A percentile compares a stretch with the other conserved stretches of the same genome.
Evolutionary conservation across 2,113 vertebrate genomes (phyloP).

Genomic region (Silurus meridionalis): DNA sequence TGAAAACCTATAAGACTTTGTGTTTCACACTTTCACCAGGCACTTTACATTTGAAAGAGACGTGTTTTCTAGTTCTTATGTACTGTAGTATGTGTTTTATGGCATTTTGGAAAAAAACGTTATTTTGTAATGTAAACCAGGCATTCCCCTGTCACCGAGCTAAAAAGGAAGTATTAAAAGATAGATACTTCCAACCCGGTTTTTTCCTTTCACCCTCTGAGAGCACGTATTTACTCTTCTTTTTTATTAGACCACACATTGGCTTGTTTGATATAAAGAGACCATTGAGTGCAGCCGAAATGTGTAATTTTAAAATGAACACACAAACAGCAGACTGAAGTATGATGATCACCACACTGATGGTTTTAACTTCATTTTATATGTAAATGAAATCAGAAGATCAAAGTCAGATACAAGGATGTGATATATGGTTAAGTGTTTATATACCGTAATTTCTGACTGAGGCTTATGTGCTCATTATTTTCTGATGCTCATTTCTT

Average conservation of each 20-base stretch:
- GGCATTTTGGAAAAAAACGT: not conserved
- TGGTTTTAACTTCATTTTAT: not conserved
- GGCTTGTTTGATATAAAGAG: not conserved
- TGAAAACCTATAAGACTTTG: too few species aligned
- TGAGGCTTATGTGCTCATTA: too few species aligned
- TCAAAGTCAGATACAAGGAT: conserved; percentile 21
- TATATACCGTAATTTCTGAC: too few species aligned
- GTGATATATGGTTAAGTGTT: not conserved
- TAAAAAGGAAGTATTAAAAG: not conserved
- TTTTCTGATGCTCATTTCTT: too few species aligned
- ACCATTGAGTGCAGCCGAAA: not conserved
- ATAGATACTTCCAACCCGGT: not conserved
- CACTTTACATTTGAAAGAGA: not conserved
- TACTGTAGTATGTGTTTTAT: not conserved
- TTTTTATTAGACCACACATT: not conserved
- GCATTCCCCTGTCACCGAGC: not conserved
- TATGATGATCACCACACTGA: not conserved
- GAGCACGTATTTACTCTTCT: not conserved
- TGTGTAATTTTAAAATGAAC: not conserved
- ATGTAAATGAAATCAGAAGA: conserved; percentile 23
- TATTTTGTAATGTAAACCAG: not conserved
- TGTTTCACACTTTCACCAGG: too few species aligned
- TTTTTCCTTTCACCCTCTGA: not conserved
- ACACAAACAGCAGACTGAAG: not conserved
- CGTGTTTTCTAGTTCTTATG: not conserved